Conservation (phyloP, 2,797 vertebrate genomes). For the Alca torda region DNA sequence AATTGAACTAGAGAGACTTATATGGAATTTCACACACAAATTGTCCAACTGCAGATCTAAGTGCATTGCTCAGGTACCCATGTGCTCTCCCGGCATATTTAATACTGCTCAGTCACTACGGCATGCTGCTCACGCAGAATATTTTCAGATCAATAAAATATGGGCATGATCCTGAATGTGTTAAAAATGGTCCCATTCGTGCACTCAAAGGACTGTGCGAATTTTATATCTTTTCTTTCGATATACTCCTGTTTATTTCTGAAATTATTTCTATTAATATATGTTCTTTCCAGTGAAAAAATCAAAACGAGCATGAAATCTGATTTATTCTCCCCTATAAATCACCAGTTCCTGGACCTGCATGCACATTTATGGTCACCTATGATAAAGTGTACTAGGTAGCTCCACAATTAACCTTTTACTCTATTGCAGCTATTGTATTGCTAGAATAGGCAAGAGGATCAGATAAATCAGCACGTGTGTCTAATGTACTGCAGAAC, state of each 20-base stretch:
- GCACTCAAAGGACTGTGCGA: background rate
- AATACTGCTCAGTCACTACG: background rate
- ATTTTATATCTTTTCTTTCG: background rate
- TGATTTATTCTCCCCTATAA: background rate
- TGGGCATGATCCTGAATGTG: rapidly evolving
- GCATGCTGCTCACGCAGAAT: background rate
- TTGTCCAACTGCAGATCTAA: background rate
- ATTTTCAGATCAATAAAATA: background rate
- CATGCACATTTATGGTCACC: background rate
- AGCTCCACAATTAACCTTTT: background rate
- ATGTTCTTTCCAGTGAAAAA: background rate
- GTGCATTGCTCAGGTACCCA: background rate
- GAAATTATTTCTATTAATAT: background rate
- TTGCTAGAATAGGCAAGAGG: background rate
- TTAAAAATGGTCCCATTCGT: background rate
- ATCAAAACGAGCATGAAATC: background rate
- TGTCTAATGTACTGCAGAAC: background rate
- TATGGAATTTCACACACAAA: background rate
- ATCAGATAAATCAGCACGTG: background rate
- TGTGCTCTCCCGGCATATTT: background rate
- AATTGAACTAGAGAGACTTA: background rate
- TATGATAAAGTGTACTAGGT: background rate
- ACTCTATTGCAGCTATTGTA: background rate
- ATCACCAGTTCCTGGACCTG: background rate
- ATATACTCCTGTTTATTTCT: background rate